Evolutionary conservation across 2,797 vertebrate genomes (phyloP).

Genomic region (Phoxinus dragarum): DNA sequence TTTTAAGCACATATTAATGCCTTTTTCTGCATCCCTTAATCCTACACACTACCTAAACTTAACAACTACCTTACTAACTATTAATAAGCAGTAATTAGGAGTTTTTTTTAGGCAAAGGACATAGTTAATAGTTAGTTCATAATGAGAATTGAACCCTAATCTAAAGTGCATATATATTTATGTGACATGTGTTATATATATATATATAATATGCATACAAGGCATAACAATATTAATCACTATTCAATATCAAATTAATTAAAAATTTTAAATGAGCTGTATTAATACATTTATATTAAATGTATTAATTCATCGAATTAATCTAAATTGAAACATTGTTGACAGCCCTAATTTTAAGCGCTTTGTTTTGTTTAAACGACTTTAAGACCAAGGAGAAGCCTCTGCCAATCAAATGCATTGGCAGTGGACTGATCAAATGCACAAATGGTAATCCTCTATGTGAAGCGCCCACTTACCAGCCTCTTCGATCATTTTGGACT

Average conservation of each 20-base stretch:
- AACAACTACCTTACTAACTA: too few species aligned
- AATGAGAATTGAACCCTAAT: too few species aligned
- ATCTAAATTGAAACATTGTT: not conserved
- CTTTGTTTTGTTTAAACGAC: not conserved
- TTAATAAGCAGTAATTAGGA: too few species aligned
- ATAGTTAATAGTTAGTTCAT: too few species aligned
- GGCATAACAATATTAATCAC: not conserved
- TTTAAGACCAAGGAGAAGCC: not conserved
- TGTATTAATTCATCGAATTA: not conserved
- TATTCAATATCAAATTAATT: not conserved
- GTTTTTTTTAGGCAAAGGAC: too few species aligned
- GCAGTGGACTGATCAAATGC: not conserved
- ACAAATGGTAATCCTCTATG: constrained; percentile 13
- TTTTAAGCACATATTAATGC: too few species aligned
- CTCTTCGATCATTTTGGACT: constrained; percentile 8
- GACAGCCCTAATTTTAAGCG: not conserved
- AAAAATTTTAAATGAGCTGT: not conserved
- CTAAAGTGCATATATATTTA: too few species aligned
- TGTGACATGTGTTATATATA: too few species aligned
- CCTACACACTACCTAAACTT: too few species aligned
- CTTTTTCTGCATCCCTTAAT: too few species aligned
- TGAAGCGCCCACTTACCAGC: constrained; percentile 4
- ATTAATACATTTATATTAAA: not conserved
- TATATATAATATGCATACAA: too few species aligned
- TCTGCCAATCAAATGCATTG: not conserved